A percentile compares a stretch with the other conserved stretches of the same genome.
These are phyloP conservation scores for Busseola fusca DNA, from an alignment of 2,888 invertebrate species.

Conservation along the genomic window DNA sequence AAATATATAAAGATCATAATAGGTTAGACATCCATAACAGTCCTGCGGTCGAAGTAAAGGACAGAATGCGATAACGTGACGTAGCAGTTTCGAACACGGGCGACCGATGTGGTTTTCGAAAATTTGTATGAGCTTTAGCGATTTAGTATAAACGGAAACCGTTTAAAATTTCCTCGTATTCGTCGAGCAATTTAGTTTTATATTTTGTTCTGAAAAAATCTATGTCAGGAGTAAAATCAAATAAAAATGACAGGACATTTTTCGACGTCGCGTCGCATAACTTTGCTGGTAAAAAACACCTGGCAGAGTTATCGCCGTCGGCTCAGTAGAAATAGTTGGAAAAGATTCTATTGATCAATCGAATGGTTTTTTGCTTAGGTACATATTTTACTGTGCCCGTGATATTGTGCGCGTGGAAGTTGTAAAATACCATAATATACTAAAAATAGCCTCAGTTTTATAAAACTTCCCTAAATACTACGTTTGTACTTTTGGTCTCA, in stretches of 20 bases:
- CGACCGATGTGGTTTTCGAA: conserved; percentile 19
- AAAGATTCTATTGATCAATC: neutral
- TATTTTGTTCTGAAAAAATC: neutral
- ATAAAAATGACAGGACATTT: neutral
- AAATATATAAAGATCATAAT: conserved; percentile 41
- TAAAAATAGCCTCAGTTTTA: neutral
- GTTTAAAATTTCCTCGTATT: neutral
- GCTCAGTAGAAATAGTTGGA: neutral
- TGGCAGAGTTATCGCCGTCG: neutral
- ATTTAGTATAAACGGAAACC: conserved; percentile 15
- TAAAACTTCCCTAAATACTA: neutral
- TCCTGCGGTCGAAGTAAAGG: conserved; percentile 36
- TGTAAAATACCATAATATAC: neutral
- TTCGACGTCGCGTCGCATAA: neutral
- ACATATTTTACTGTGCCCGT: neutral
- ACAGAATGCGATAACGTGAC: conserved; percentile 18
- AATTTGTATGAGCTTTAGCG: conserved; percentile 32
- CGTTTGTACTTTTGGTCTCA: neutral
- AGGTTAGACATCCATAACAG: conserved; percentile 38
- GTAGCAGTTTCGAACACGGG: conserved; percentile 16
- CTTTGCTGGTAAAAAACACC: neutral
- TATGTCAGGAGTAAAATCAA: neutral
- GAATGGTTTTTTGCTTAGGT: neutral
- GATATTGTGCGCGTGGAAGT: neutral
- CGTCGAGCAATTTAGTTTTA: neutral